These are phyloP conservation scores for Platichthys stellatus DNA, from an alignment of 2,113 vertebrate species.

Conservation along the genomic window DNA sequence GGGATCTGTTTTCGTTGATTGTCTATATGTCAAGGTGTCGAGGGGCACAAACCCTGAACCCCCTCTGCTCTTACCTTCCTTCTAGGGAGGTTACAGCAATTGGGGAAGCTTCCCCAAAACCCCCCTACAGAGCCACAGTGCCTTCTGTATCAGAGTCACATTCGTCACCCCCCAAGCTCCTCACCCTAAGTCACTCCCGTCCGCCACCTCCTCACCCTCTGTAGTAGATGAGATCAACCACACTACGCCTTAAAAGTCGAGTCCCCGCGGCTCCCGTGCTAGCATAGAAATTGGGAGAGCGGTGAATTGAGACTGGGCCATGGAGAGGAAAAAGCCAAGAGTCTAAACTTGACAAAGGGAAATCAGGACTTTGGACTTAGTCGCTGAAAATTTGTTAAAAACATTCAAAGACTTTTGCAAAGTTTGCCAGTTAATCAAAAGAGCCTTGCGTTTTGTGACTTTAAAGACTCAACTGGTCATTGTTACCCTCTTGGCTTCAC, in stretches of 20 bases:
- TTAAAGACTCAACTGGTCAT: slow-evolving; percentile 6
- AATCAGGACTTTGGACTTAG: not conserved
- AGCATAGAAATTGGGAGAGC: slow-evolving; percentile 32
- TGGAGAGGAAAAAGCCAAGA: slow-evolving; percentile 28
- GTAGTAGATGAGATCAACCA: slow-evolving; percentile 55
- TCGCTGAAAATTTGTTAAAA: not conserved
- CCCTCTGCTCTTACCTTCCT: slow-evolving; percentile 42
- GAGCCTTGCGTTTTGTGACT: slow-evolving; percentile 28
- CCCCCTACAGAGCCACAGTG: slow-evolving; percentile 82
- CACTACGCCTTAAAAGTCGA: slow-evolving; percentile 72
- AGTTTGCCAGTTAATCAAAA: slow-evolving; percentile 12
- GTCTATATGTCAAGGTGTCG: slow-evolving; percentile 33
- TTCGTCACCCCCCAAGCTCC: slow-evolving; percentile 38
- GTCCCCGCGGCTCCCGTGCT: slow-evolving; percentile 56
- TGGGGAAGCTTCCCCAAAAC: slow-evolving; percentile 35
- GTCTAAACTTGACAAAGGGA: slow-evolving; percentile 12
- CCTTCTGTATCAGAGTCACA: slow-evolving; percentile 82
- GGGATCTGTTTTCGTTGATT: slow-evolving; percentile 18
- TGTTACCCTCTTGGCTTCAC: slow-evolving; percentile 42
- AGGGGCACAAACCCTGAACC: slow-evolving; percentile 48
- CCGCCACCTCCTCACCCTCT: slow-evolving; percentile 15
- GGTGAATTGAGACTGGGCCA: slow-evolving; percentile 42
- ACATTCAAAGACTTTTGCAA: slow-evolving; percentile 10
- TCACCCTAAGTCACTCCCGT: slow-evolving; percentile 1
- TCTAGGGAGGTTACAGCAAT: slow-evolving; percentile 43